Percentiles rank a stretch among this genome's conserved stretches.
Conservation (phyloP, 2,888 invertebrate species). For the Drosophila kambysellisi region DNA sequence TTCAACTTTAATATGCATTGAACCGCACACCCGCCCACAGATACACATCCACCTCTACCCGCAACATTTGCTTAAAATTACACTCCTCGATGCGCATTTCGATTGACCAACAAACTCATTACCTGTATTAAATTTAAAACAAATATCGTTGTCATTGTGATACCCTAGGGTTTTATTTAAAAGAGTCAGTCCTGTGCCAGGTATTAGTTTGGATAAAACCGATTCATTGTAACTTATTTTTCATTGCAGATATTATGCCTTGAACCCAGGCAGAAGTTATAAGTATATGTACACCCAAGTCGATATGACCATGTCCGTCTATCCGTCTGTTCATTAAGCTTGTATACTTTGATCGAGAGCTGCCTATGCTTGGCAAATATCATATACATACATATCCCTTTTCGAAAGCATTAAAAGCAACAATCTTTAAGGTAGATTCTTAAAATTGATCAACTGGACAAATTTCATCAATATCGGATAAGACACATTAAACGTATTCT, state of each 20-base stretch:
- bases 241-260: background rate
- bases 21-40: conserved; percentile 6
- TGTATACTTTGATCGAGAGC: too few species aligned
- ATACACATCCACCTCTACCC: background rate
- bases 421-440: background rate
- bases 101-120: background rate
- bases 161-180: background rate
- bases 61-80: background rate
- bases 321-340: background rate
- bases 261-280: background rate
- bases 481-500: background rate
- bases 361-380: background rate
- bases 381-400: background rate
- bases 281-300: background rate
- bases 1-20: conserved; percentile 53
- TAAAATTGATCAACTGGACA: background rate
- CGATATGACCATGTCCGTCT: background rate
- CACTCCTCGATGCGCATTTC: background rate
- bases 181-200: background rate
- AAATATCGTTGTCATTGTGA: background rate
- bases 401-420: too few species aligned
- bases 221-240: background rate
- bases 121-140: background rate
- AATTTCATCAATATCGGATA: background rate
- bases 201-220: background rate